Evolutionary conservation across 1,140 invertebrate genomes (phyloP), one percentile per base, ranked within the genome.

Genomic region (Cyclargus thomasi): DNA sequence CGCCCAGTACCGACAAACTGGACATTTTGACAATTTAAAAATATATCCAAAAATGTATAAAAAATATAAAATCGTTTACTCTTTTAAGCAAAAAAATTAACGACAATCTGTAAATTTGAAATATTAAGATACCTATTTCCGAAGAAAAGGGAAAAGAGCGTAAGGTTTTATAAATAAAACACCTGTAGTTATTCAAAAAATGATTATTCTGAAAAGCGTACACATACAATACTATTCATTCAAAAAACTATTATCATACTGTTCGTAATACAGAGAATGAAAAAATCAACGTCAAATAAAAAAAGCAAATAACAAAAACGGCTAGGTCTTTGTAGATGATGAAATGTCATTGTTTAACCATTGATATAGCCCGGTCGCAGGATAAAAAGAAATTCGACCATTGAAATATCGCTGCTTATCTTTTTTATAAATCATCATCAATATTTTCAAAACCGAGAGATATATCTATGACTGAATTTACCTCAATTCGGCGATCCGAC

Each of bases 1-100:
- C 88, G 62, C 88, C 88, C 80, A 90, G 74, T 80, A 90, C 84
- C 62, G 88, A 90, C 71, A 90, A 75, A 75, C 88, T 89, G 78
- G 63, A 75, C 69, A 77, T 59, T n/a, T 63, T 64, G 11, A 65
- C 17, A 65, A 47, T 47, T 47, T 47, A 14, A 8, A 47, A 14
- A 14, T n/a, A 47, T 8, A 8, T 47, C 39, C 39, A 47, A 47
- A 16, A 47, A 47, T 14, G 0, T 2, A 14, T 8, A 47, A 47
- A 14, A 8, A 1, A 2, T 14, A 47, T 2, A 47, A 29, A 29
- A 5, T 29, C 29, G 0, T 29, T 29, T 29, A 29, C 8, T 29
- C 8, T 29, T 29, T 29, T 4, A 29, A 4, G 6, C 23, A 29
- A 29, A 47, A 29, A 29, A 47, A 14, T 8, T 47, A 47, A 47